A percentile compares a stretch with the other conserved stretches of the same genome.
These are phyloP conservation scores for Epinephelus malabaricus DNA, from an alignment of 2,797 vertebrate genomes.

Conservation along the genomic window DNA sequence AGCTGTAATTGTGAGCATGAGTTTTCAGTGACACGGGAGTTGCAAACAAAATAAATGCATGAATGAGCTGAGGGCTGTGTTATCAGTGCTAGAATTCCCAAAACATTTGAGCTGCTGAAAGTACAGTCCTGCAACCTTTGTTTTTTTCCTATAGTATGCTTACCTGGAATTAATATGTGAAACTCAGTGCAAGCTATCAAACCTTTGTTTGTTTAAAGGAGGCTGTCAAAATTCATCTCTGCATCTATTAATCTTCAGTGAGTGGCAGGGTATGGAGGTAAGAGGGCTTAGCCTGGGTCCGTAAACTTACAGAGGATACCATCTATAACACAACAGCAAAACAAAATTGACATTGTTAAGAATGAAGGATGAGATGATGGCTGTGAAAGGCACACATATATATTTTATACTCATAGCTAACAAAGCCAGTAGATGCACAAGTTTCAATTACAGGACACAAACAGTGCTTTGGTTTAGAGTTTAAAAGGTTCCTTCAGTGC, in stretches of 20 bases:
- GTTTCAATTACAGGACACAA: background rate
- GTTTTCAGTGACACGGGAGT: background rate
- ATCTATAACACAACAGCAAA: background rate
- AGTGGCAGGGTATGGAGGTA: background rate
- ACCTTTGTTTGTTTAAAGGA: slow-evolving; percentile 8
- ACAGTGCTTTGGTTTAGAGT: background rate
- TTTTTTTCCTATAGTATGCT: background rate
- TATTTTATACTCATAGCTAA: background rate
- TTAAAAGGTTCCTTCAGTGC: background rate
- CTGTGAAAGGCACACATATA: background rate
- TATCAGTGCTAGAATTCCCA: background rate
- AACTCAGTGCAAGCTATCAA: background rate
- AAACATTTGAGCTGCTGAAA: background rate
- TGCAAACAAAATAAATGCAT: slow-evolving; percentile 10
- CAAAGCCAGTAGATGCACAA: background rate
- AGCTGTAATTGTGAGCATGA: background rate
- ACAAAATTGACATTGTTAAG: background rate
- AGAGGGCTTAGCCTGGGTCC: background rate
- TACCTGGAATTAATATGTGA: background rate
- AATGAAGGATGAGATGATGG: background rate
- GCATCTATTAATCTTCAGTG: slow-evolving; percentile 7
- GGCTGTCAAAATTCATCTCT: slow-evolving; percentile 2
- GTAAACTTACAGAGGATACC: background rate
- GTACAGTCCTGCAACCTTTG: background rate
- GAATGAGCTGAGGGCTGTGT: background rate